Evolutionary conservation across 1,140 invertebrate genomes (phyloP).

Genomic region (Solenopsis fugax): DNA sequence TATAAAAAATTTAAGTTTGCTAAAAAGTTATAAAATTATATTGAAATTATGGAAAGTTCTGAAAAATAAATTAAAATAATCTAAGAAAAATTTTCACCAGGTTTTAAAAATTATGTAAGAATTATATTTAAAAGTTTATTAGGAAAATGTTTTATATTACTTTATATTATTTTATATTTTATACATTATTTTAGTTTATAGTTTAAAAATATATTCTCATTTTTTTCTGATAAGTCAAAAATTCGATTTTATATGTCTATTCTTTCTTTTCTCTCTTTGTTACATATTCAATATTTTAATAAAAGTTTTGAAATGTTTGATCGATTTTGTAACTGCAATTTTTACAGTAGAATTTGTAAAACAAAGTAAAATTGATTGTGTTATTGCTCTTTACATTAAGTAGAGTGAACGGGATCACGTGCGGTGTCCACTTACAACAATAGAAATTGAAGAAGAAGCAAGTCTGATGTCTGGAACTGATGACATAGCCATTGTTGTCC

Average conservation of each 20-base stretch:
- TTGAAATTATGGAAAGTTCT: no score
- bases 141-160: background rate
- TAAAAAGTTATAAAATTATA: no score
- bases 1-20: no score
- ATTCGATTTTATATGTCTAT: background rate
- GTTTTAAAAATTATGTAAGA: background rate
- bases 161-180: no score
- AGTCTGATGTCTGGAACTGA: constrained; percentile 89
- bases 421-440: constrained; percentile 88
- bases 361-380: background rate
- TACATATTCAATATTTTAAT: background rate
- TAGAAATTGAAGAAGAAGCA: constrained; percentile 88
- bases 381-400: background rate
- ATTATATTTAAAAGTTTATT: background rate
- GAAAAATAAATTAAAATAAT: no score
- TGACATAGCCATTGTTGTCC: constrained; percentile 84
- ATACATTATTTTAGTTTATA: no score
- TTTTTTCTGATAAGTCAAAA: background rate
- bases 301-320: background rate
- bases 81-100: no score
- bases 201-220: background rate
- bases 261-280: background rate
- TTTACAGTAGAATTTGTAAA: background rate
- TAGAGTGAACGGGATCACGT: background rate
- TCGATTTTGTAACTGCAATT: background rate